Base-by-base conservation (phyloP, 2,888 invertebrate species). In the Erebia epiphron region DNA sequence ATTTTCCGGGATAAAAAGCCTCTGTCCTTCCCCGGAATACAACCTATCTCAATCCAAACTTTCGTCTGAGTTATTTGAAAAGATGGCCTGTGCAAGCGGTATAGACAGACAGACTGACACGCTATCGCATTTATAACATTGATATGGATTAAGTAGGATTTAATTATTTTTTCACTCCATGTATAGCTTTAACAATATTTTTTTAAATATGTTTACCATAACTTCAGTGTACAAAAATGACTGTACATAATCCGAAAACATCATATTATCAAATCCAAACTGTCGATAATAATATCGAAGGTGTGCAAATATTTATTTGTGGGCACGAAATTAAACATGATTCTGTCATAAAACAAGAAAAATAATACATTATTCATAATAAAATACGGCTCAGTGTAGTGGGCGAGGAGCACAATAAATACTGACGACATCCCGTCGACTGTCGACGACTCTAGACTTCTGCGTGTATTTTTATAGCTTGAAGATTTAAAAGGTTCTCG, bases 311-410 rank as follows among this genome's bases (percentile, higher is more conserved):
- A 79, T 79, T 82, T 77, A 82, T 84, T 83, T 80, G 83, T 77
- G 80, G 78, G 75, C 78, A 80, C 80, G 79, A 80, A 82, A 82
- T 80, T 78, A 82, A 81, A 81, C 77, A 78, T 74, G 76, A 76
- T 78, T 74, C 73, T 80, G 81, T 84, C 84, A 81, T 84, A 84
- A 83, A 83, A 83, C 77, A 79, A 76, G 81, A 83, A 79, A 82
- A 83, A 84, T 83, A 81, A 79, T 75, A 75, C 75, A 77, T 78
- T 79, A 76, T 75, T 78, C 73, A 75, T 77, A 75, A 76, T 75
- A 78, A 74, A 73, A 78, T 77, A 75, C 73, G 75, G 26, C 43
- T 41, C 66, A 49, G 62, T 58, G 50, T 71, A 56, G 80, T 79
- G 77, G 80, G 79, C 76, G 79, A 70, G 75, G 71, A 72, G 77